Conservation (phyloP, 2,797 vertebrate species). For the Protosalanx chinensis region DNA sequence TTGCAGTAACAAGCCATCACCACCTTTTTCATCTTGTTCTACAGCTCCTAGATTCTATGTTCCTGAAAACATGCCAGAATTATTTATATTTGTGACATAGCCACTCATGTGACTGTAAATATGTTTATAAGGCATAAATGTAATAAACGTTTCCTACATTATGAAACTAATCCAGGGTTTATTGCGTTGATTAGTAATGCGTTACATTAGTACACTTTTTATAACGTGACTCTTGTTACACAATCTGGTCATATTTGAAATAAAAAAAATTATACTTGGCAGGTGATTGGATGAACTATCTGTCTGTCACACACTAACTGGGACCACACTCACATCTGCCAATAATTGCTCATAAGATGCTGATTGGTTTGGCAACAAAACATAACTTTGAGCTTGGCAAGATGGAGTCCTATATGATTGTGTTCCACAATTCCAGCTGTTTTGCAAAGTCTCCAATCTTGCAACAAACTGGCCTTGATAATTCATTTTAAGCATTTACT, state of each 20-base stretch:
- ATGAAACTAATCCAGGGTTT: constrained; percentile 49
- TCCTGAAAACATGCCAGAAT: constrained; percentile 77
- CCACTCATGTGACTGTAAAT: constrained; percentile 96
- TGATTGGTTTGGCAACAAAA: no score
- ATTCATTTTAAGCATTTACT: neutral
- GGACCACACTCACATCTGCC: no score
- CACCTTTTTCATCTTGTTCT: constrained; percentile 43
- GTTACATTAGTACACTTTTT: neutral
- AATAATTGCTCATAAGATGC: no score
- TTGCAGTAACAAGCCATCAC: constrained; percentile 51
- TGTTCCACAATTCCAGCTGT: neutral
- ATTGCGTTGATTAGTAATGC: neutral
- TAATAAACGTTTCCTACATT: constrained; percentile 99
- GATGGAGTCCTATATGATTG: no score
- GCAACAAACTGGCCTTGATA: neutral
- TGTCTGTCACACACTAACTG: no score
- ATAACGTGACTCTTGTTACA: no score
- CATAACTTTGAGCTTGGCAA: no score
- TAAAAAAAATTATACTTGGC: no score
- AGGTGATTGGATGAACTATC: no score
- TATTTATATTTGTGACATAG: constrained; percentile 99
- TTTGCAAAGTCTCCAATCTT: neutral
- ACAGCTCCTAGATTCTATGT: constrained; percentile 64
- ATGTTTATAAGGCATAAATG: constrained; percentile 97
- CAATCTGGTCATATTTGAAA: no score